These are phyloP conservation scores for Carassius auratus DNA, from an alignment of 2,113 vertebrate genomes.

Conservation along the genomic window DNA sequence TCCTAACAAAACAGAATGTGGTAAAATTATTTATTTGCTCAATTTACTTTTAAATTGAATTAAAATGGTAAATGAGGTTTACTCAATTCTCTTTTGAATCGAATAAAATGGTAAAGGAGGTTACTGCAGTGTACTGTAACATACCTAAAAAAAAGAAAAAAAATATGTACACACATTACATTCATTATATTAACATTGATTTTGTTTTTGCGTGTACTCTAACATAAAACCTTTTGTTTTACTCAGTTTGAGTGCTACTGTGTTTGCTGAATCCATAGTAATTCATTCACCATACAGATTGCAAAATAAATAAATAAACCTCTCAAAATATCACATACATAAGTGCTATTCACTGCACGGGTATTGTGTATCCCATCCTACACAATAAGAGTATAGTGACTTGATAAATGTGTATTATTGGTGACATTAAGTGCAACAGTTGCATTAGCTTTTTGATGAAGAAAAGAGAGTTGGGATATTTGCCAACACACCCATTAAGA, in stretches of 20 bases:
- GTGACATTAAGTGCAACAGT: constrained; percentile 20
- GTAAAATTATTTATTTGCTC: not conserved
- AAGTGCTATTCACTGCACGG: not conserved
- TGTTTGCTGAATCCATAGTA: not conserved
- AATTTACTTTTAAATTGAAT: not conserved
- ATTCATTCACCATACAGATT: not conserved
- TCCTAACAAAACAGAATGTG: not conserved
- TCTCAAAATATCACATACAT: too few relatives aligned
- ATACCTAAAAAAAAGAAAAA: not conserved
- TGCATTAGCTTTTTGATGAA: constrained; percentile 47
- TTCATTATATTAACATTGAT: not conserved
- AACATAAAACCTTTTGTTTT: not conserved
- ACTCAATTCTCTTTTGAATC: not conserved
- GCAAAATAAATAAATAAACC: not conserved
- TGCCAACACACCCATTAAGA: constrained; percentile 55
- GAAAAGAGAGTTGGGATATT: constrained; percentile 44
- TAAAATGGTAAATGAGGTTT: not conserved
- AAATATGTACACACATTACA: not conserved
- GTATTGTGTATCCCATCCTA: not conserved
- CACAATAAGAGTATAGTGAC: constrained; percentile 32
- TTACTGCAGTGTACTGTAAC: not conserved
- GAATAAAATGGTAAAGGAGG: not conserved
- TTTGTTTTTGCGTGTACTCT: not conserved
- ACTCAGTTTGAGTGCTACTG: not conserved
- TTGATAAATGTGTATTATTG: constrained; percentile 22